phyloP scores from a whole-genome alignment of 92 coral and sea anemone species.

The Virgularia gustaviana region DNA sequence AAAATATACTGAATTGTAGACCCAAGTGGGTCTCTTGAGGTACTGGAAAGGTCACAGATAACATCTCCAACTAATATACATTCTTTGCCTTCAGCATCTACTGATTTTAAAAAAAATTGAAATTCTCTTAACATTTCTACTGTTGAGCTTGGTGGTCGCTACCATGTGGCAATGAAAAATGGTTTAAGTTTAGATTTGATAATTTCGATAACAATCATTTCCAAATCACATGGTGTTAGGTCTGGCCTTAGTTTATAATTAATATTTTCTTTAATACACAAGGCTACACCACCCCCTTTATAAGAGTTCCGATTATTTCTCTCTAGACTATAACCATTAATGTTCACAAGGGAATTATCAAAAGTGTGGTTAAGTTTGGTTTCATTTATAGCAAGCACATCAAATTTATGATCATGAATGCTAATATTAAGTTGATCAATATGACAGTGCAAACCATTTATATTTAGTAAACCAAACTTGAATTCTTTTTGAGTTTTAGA shows the following conservation, averaged over 20 bases:
- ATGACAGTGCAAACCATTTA: no score
- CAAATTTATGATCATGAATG: no score
- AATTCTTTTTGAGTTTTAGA: no score
- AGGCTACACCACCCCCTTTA: conserved; percentile 5
- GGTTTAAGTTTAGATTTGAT: background rate
- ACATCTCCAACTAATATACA: background rate
- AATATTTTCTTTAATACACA: conserved; percentile 1
- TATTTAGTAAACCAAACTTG: no score
- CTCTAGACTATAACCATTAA: background rate
- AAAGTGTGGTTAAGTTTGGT: conserved; percentile 25
- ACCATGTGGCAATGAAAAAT: conserved; percentile 29
- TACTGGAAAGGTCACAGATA: conserved; percentile 19
- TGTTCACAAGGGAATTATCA: background rate
- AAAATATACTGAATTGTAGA: conserved; percentile 7
- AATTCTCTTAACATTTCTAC: background rate
- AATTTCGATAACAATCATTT: conserved; percentile 18
- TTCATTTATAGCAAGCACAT: no score
- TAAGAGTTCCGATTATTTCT: conserved; percentile 13
- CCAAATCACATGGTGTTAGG: background rate
- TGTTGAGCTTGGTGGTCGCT: conserved; percentile 15
- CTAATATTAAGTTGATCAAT: no score
- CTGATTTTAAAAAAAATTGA: background rate
- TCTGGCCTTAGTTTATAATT: conserved; percentile 8
- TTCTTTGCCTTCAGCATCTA: conserved; percentile 12
- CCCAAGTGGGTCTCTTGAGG: conserved; percentile 3